Percentiles rank a stretch among this genome's conserved stretches.
Conservation (phyloP, 1,140 invertebrate species). For the Saccostrea glomerata region DNA sequence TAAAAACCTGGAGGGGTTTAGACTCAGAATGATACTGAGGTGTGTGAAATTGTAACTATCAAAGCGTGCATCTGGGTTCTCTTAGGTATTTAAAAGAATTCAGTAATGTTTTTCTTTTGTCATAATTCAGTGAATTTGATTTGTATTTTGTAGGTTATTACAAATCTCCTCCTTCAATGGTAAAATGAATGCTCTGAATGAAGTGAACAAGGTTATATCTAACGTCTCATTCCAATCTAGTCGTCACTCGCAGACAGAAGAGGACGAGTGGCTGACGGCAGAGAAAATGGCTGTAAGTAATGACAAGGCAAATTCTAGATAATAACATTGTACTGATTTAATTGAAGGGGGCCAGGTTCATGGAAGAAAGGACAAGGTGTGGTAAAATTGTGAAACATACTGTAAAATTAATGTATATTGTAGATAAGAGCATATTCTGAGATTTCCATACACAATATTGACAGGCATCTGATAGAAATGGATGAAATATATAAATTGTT, state of each 20-base stretch:
- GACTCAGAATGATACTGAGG: constrained; percentile 96
- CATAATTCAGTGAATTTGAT: background rate
- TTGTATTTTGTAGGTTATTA: constrained; percentile 84
- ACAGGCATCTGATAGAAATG: too few species aligned
- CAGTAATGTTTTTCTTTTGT: background rate
- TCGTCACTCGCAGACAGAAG: constrained; percentile 82
- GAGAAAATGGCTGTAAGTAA: constrained; percentile 92
- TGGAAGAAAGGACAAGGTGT: too few species aligned
- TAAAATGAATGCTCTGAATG: constrained; percentile 99
- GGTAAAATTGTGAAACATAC: too few species aligned
- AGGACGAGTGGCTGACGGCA: constrained; percentile 96
- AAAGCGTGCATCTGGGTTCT: background rate
- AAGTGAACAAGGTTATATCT: constrained; percentile 98
- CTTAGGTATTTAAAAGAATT: background rate
- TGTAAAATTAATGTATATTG: too few species aligned
- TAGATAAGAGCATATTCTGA: too few species aligned
- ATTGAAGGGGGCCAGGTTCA: too few species aligned
- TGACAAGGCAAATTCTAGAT: background rate
- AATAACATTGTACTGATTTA: too few species aligned
- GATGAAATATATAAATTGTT: too few species aligned
- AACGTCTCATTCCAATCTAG: constrained; percentile 92
- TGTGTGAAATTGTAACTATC: constrained; percentile 62
- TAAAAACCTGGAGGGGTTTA: constrained; percentile 95
- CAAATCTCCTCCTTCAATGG: constrained; percentile 99
- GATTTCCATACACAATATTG: too few species aligned